These are phyloP conservation scores for Philypnodon macrostomus DNA, from an alignment of 2,797 vertebrate species.

Conservation along the genomic window DNA sequence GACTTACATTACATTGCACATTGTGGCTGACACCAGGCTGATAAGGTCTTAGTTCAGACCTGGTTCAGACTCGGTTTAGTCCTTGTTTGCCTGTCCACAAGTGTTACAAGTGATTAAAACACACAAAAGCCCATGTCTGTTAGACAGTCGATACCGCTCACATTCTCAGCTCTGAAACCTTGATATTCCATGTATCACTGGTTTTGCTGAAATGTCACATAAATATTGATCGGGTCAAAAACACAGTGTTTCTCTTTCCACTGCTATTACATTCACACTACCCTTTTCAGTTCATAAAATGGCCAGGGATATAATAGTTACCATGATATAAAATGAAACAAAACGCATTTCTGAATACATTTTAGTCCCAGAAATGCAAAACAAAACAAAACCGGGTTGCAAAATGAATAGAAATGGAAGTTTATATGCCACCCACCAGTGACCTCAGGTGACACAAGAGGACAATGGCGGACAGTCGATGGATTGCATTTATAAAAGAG, in stretches of 20 bases:
- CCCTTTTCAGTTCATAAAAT: neutral
- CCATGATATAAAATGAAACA: neutral
- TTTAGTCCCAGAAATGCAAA: neutral
- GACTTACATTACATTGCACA: too few relatives aligned
- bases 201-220: conserved; percentile 2
- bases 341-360: neutral
- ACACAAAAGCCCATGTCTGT: neutral
- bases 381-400: neutral
- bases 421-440: neutral
- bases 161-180: conserved; percentile 1
- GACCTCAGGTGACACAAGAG: conserved; percentile 6
- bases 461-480: conserved; percentile 9
- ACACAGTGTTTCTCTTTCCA: conserved; percentile 3
- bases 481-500: conserved; percentile 20
- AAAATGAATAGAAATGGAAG: neutral
- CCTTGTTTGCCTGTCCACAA: too few relatives aligned
- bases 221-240: conserved; percentile 4
- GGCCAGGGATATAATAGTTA: neutral
- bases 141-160: neutral
- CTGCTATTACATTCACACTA: neutral
- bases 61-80: too few relatives aligned
- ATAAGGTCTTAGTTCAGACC: too few relatives aligned
- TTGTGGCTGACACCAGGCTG: too few relatives aligned
- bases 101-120: neutral
- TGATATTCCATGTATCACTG: neutral